Evolutionary conservation across 2,888 invertebrate genomes (phyloP), one percentile per base, ranked within the genome.

Genomic region (Lithophane socia): DNA sequence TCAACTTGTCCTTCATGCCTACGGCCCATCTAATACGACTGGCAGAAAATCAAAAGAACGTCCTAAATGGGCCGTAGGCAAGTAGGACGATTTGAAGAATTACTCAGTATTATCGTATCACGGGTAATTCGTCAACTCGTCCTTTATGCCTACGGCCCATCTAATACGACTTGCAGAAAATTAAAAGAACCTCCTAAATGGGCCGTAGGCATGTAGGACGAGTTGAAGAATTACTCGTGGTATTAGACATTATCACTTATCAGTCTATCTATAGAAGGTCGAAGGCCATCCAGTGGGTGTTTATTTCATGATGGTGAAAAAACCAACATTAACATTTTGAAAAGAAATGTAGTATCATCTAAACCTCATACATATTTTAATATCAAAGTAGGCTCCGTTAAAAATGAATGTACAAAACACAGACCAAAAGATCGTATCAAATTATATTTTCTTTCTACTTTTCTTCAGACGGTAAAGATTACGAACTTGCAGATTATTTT

Each of bases 401-500:
- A 65, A 73, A 65, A 63, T 56, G 13, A 47, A 83, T 13, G 21
- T 58, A 54, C 47, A 64, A 65, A 68, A 65, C 8, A 73, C 67
- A 85, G 65, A 77, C 65, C 67, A 68, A 77, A 80, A 75, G 72
- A 73, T 61, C 52, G 56, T 75, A 74, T 75, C 66, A 76, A 71
- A 84, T 84, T 77, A 71, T 67, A 75, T 67, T 72, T 75, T 72
- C 58, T 74, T 73, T 77, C 9, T 74, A 44, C n/a, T 65, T 78
- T 75, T 71, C 70, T 75, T 83, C 81, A 80, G 77, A 80, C 65
- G 72, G 64, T 66, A 58, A 66, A 67, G 52, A 68, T 75, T 75
- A 79, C 37, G 52, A 80, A 75, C 70, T 76, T 73, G 37, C 13
- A 69, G 74, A 77, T 78, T 76, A 79, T 85, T 73, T 64, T 29